Conservation (phyloP, 2,888 invertebrate species). For the Itoplectis maculator region DNA sequence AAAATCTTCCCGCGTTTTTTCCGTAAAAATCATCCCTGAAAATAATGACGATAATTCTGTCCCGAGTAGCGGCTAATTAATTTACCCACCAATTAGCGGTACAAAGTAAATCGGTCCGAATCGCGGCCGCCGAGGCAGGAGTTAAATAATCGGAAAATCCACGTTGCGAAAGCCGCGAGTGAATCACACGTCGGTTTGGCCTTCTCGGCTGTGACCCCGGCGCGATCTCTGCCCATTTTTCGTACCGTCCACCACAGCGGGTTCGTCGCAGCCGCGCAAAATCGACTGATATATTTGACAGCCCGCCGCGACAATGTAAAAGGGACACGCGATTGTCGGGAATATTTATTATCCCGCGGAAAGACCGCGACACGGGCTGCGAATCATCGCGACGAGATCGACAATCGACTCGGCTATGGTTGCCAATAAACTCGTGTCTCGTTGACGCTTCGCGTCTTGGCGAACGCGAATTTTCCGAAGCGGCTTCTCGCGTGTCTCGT, state of each 20-base stretch:
- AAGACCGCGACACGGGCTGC: background rate
- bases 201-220: background rate
- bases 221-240: background rate
- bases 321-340: background rate
- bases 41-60: background rate
- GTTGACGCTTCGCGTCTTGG: constrained; percentile 12
- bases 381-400: constrained; percentile 6
- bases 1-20: background rate
- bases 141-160: background rate
- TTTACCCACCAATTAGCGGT: background rate
- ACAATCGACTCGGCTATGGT: background rate
- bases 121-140: background rate
- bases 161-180: constrained; percentile 7
- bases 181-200: constrained; percentile 2
- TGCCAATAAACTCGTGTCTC: constrained; percentile 25
- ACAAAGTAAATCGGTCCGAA: background rate
- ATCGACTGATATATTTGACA: constrained; percentile 13
- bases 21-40: background rate
- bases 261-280: background rate
- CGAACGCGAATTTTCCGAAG: constrained; percentile 11
- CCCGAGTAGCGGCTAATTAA: too few species aligned
- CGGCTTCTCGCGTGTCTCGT: constrained; percentile 13
- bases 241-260: too few species aligned
- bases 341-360: constrained; percentile 18
- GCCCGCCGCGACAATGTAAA: constrained; percentile 11